Evolutionary conservation across 2,113 vertebrate species (phyloP), one percentile per base, ranked within the genome.

Genomic region (Spilogale gracilis): DNA sequence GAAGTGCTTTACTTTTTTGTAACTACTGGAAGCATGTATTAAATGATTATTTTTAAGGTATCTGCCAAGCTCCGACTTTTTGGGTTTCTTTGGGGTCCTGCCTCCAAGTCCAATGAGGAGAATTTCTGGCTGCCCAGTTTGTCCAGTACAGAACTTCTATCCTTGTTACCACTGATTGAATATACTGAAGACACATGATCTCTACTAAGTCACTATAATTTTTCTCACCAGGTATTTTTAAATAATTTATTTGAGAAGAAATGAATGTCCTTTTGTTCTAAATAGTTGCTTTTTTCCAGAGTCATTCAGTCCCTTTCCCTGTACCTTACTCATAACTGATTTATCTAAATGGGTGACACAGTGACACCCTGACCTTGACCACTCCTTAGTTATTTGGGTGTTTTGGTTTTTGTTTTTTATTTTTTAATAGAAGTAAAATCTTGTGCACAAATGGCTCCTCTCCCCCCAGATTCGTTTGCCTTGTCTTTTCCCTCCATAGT

Each of bases 171-270:
- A 18, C 27, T 67, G 32, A 38, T 2, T 45, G 14, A 87, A 92
- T 27, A 1, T 48, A 45, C 25, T 60, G 6, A 74, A 91, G 60
- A 50, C 38, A 48, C 1, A 10, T 45, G 61, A 71, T 2, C 61
- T 25, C 91, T 71, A 82, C 21, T 83, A 65, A 91, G 50, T 48
- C 74, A 25, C 11, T 45, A 13, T 52, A 43, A 48, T 32, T 56
- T 30, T 86, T 67, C 32, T 43, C 16, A 69, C 52, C 30, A 87
- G n/a, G 2, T 45, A 67, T 86, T 94, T 93, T 16, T 60, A 48
- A 92, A 82, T 48, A 38, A 82, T 48, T 81, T 27, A 27, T 61
- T 83, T 83, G 60, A 83, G 48, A 92, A 92, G 58, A 81, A 89
- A 94, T 38, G 21, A 13, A 43, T 86, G 25, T 13, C 25, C 6